A percentile compares a stretch with the other conserved stretches of the same genome.
These are phyloP conservation scores for Sciurus niger DNA, from an alignment of 2,113 vertebrate species.

Conservation along the genomic window DNA sequence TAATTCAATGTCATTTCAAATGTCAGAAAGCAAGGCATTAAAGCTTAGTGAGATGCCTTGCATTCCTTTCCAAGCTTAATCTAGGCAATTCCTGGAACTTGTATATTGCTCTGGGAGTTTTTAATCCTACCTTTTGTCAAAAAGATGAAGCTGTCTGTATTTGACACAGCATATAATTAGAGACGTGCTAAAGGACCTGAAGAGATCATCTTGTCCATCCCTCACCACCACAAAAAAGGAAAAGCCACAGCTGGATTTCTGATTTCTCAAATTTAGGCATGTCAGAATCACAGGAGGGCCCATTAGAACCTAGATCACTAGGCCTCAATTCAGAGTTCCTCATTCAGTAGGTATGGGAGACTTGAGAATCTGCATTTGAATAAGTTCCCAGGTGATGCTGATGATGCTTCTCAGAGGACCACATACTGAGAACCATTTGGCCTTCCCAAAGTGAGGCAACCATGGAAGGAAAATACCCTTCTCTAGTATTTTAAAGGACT, in stretches of 20 bases:
- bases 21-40: not conserved
- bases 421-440: not conserved
- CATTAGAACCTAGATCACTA: not conserved
- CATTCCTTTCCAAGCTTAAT: not conserved
- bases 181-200: not conserved
- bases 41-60: not conserved
- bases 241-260: not conserved
- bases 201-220: not conserved
- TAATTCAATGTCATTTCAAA: not conserved
- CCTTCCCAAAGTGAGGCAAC: not conserved
- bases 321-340: not conserved
- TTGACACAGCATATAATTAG: not conserved
- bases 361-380: not conserved
- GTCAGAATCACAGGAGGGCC: not conserved
- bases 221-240: not conserved
- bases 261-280: not conserved
- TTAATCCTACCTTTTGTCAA: not conserved
- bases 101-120: not conserved
- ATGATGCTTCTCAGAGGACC: not conserved
- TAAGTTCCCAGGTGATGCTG: not conserved
- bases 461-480: not conserved
- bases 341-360: not conserved
- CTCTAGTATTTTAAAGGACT: not conserved
- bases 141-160: constrained; percentile 19
- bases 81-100: not conserved